Evolutionary conservation across 2,113 vertebrate genomes (phyloP).

Genomic region (Numida meleagris): DNA sequence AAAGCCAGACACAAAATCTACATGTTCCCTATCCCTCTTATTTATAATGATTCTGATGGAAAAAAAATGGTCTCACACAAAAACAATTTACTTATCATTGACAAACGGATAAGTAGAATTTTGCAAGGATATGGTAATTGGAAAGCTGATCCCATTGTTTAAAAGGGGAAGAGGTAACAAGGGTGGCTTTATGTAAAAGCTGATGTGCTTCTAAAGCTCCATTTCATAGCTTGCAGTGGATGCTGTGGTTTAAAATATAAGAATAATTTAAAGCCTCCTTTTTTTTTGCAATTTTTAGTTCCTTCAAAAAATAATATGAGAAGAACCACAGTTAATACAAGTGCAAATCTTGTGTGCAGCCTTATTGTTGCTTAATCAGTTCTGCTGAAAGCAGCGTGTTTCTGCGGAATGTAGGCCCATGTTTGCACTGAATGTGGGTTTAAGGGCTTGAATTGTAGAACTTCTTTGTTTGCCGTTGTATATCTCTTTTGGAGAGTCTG

Average conservation of each 20-base stretch:
- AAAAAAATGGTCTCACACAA: slow-evolving; percentile 3
- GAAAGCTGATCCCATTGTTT: slow-evolving; percentile 16
- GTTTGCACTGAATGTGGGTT: background rate
- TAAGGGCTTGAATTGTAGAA: background rate
- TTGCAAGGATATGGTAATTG: slow-evolving; percentile 10
- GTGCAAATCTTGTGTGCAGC: background rate
- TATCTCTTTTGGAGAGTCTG: background rate
- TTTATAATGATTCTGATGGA: slow-evolving; percentile 22
- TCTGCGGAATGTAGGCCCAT: background rate
- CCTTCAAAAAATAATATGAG: background rate
- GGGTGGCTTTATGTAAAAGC: background rate
- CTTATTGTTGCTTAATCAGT: background rate
- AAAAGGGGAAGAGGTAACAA: background rate
- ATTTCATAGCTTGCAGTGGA: background rate
- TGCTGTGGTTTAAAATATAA: background rate
- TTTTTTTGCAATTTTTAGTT: background rate
- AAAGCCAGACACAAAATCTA: slow-evolving; percentile 7
- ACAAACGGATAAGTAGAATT: slow-evolving; percentile 17
- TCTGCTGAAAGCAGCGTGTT: background rate
- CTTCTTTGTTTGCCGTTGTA: background rate
- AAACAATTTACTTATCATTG: slow-evolving; percentile 26
- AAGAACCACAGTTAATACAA: background rate
- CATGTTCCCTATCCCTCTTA: background rate
- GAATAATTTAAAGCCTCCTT: background rate
- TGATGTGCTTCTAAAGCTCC: background rate